phyloP scores from a whole-genome alignment of 2,888 invertebrate genomes.

The Habroteleia sp. region DNA sequence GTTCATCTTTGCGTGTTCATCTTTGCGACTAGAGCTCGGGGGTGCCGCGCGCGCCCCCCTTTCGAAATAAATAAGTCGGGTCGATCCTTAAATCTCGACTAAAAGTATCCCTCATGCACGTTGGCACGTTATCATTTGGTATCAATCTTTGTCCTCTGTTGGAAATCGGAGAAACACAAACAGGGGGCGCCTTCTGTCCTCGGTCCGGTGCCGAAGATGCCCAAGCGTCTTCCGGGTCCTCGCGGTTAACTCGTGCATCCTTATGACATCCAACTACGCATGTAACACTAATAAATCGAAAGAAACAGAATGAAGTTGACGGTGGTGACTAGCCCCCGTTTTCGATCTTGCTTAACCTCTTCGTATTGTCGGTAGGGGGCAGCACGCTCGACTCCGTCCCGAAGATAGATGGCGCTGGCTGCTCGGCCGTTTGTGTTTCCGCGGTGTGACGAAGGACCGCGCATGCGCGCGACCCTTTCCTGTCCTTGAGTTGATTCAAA shows the following conservation, averaged over 20 bases:
- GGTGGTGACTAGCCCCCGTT: too few relatives aligned
- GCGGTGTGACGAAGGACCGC: too few relatives aligned
- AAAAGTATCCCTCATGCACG: conserved; percentile 52
- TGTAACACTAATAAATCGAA: too few relatives aligned
- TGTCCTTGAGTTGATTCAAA: too few relatives aligned
- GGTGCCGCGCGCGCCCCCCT: conserved; percentile 3
- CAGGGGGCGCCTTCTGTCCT: conserved; percentile 21
- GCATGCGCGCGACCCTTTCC: too few relatives aligned
- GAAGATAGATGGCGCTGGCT: conserved; percentile 30
- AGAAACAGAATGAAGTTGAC: too few relatives aligned
- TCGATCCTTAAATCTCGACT: conserved; percentile 48
- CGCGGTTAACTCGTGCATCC: too few relatives aligned
- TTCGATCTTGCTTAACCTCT: neutral
- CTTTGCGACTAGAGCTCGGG: conserved; percentile 45
- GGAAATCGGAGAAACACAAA: conserved; percentile 17
- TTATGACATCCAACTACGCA: too few relatives aligned
- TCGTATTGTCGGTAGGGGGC: neutral
- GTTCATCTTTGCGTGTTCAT: conserved; percentile 27
- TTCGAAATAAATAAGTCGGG: conserved; percentile 9
- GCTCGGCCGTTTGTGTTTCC: too few relatives aligned
- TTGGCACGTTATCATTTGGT: conserved; percentile 63
- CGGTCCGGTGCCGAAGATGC: neutral
- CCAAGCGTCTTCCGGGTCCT: too few relatives aligned
- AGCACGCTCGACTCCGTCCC: too few relatives aligned
- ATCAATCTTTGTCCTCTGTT: conserved; percentile 36